A percentile compares a stretch with the other conserved stretches of the same genome.
These are phyloP conservation scores for Protomyctophum bolini DNA, from an alignment of 2,113 vertebrate species.

Conservation along the genomic window DNA sequence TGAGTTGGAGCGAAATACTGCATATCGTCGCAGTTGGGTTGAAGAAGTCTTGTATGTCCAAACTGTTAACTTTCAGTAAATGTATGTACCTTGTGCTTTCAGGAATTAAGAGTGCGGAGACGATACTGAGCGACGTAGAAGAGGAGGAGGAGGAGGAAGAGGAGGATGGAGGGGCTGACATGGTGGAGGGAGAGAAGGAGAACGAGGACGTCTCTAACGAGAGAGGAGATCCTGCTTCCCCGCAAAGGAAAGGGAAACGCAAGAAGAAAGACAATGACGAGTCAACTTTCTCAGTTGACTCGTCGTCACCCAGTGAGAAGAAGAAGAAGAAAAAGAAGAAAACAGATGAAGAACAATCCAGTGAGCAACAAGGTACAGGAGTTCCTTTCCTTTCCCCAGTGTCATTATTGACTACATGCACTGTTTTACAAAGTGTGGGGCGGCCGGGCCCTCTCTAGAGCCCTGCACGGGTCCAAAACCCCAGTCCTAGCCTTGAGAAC, in stretches of 20 bases:
- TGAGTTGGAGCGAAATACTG: background rate
- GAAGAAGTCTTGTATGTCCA: too few species aligned
- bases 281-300: too few species aligned
- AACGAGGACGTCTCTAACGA: constrained; percentile 78
- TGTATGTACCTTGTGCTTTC: background rate
- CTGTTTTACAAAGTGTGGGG: too few species aligned
- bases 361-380: constrained; percentile 41
- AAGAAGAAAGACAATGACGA: constrained; percentile 57
- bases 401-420: background rate
- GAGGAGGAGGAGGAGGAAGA: constrained; percentile 56
- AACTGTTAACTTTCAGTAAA: too few species aligned
- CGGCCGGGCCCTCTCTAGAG: too few species aligned
- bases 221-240: constrained; percentile 10
- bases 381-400: background rate
- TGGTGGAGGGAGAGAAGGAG: constrained; percentile 82
- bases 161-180: constrained; percentile 36
- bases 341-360: constrained; percentile 6
- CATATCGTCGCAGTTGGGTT: too few species aligned
- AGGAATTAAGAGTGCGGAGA: constrained; percentile 51
- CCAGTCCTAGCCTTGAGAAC: too few species aligned
- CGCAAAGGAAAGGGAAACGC: constrained; percentile 76
- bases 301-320: constrained; percentile 19
- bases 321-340: constrained; percentile 47
- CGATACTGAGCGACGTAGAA: constrained; percentile 51
- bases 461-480: too few species aligned